These are phyloP conservation scores for Oxyruncus cristatus DNA, from an alignment of 2,113 vertebrate genomes.

Conservation along the genomic window DNA sequence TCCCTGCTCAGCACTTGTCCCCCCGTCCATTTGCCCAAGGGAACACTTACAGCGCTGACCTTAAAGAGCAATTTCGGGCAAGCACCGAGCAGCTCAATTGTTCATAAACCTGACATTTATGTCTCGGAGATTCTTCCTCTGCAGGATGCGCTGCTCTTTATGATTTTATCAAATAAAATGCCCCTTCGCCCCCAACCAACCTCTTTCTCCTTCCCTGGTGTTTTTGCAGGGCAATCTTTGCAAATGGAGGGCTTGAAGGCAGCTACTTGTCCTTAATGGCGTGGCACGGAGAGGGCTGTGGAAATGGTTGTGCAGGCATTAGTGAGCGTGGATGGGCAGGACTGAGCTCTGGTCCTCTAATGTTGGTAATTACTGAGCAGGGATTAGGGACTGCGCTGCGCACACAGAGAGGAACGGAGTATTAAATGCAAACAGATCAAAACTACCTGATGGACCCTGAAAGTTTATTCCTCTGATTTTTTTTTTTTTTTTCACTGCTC, in stretches of 20 bases:
- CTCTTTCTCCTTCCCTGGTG: conserved; percentile 1
- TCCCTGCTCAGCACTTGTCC: neutral
- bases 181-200: neutral
- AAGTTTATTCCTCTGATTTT: neutral
- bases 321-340: neutral
- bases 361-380: conserved; percentile 24
- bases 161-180: conserved; percentile 69
- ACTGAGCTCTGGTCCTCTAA: neutral
- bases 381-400: neutral
- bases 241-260: neutral
- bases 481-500: neutral
- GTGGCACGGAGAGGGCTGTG: neutral
- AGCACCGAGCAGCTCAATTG: conserved; percentile 66
- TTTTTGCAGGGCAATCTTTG: neutral
- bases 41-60: conserved; percentile 66
- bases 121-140: conserved; percentile 55
- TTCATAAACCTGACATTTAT: conserved; percentile 80
- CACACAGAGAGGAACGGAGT: neutral
- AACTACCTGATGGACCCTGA: neutral
- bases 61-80: conserved; percentile 73
- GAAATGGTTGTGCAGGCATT: neutral
- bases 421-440: conserved; percentile 33
- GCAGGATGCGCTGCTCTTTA: conserved; percentile 59
- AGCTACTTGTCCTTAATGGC: neutral
- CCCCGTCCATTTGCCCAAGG: neutral